Base-by-base conservation (phyloP, 92 coral and sea anemone genomes). In the Phenganax marumi region DNA sequence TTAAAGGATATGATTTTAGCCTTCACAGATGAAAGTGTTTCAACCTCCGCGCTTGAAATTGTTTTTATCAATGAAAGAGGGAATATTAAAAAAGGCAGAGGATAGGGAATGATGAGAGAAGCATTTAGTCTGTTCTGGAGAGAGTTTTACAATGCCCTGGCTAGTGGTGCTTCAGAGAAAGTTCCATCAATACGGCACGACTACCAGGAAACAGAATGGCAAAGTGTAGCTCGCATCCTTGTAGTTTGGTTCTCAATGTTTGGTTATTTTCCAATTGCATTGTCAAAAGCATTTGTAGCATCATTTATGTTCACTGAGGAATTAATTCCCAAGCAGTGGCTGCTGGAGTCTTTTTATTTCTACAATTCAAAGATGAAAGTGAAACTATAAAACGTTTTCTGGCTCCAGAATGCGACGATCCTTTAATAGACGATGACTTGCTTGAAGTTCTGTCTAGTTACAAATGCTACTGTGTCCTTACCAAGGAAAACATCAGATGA, bases 241-340 rank as follows among this genome's bases (percentile, higher is more conserved):
- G 43, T 33, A 33, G 5, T 33, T 33, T 2, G 43, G 43, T 33
- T 33, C 5, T 33, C 43, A 60, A 60, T 10, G 54, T 57, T 53
- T 12, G 78, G 65, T 13, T 81, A 81, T 63, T 81, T 81, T 68
- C 77, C 77, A 22, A 12, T 52, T 11, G 58, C 75, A 7, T 63
- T 81, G 76, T 81, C 84, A 22, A 54, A 64, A 57, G 89, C 84
- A 54, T 85, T 85, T 85, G 71, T 81, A 16, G 73, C 79, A 70
- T 60, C 88, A 21, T 77, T 81, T 56, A 78, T 89, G 26, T 89
- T 79, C 79, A 87, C 84, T 49, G 90, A 89, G 53, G 86, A 89
- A 70, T 76, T 72, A 13, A 17, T 89, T 57, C 49, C 81, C 47
- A 43, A 58, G 22, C 81, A 84, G 46, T 74, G 68, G 58, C 81